Percentiles rank a stretch among this genome's conserved stretches.
These are phyloP conservation scores for Sminthurides aquaticus DNA, from an alignment of 2,888 invertebrate species.

Conservation along the genomic window DNA sequence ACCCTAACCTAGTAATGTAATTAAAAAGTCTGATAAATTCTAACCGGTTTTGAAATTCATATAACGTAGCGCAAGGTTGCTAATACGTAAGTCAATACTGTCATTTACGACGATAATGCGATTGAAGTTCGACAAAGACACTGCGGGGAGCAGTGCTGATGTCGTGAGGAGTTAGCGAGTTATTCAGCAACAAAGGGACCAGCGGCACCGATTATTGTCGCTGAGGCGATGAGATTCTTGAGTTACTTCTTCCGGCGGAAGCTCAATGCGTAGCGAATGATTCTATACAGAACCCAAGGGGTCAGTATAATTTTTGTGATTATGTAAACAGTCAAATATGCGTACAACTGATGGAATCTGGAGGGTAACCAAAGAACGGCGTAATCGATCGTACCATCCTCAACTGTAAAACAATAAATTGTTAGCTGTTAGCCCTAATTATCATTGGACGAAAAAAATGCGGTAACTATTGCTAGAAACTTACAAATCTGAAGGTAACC, in stretches of 20 bases:
- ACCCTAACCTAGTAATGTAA: too few relatives aligned
- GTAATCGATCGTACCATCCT: slow-evolving; percentile 53
- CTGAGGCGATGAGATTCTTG: too few relatives aligned
- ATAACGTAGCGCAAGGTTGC: too few relatives aligned
- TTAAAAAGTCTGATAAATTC: too few relatives aligned
- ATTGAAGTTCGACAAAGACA: too few relatives aligned
- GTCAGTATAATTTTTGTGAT: slow-evolving; percentile 44
- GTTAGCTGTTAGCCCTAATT: slow-evolving; percentile 20
- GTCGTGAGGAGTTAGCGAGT: too few relatives aligned
- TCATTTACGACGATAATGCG: too few relatives aligned
- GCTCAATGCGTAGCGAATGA: slow-evolving; percentile 4
- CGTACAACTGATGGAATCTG: slow-evolving; percentile 58
- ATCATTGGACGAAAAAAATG: slow-evolving; percentile 7
- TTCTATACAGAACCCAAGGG: slow-evolving; percentile 30
- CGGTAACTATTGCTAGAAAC: slow-evolving; percentile 18
- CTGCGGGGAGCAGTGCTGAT: too few relatives aligned
- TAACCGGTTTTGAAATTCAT: too few relatives aligned
- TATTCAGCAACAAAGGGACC: too few relatives aligned
- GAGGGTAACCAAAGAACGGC: slow-evolving; percentile 71
- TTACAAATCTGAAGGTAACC: slow-evolving; percentile 70
- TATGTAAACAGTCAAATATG: slow-evolving; percentile 51
- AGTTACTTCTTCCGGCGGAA: background rate
- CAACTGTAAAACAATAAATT: slow-evolving; percentile 53
- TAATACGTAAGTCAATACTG: too few relatives aligned
- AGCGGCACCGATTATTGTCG: too few relatives aligned